Conservation (phyloP, 2,888 invertebrate genomes). For the Galerucella calmariensis region DNA sequence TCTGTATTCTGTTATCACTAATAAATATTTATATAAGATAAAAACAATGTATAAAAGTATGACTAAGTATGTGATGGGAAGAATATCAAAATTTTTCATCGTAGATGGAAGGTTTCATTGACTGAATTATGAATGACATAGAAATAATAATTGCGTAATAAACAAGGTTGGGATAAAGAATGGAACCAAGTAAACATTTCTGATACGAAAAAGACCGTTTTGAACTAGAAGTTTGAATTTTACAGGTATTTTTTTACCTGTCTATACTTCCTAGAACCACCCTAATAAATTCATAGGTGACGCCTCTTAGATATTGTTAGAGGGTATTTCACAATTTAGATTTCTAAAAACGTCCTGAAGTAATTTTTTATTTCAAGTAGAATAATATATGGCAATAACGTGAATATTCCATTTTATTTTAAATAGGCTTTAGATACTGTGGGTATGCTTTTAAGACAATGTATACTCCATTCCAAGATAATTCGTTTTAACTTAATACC, state of each 20-base stretch:
- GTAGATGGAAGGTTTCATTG: neutral
- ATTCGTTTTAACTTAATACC: no score
- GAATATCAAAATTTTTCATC: neutral
- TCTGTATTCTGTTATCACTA: neutral
- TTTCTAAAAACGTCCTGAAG: neutral
- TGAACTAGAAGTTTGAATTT: neutral
- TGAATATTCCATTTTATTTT: no score
- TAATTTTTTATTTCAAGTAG: neutral
- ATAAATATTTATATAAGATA: neutral
- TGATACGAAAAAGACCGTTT: neutral
- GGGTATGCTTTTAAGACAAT: no score
- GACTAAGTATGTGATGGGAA: neutral
- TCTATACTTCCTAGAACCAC: conserved; percentile 1
- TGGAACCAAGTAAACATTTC: no score
- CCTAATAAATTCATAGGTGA: conserved; percentile 1
- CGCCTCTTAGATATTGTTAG: neutral
- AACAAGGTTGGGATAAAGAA: no score
- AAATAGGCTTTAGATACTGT: no score
- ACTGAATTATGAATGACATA: no score
- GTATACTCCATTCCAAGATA: no score
- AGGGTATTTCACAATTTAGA: neutral
- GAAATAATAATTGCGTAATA: no score
- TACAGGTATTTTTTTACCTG: conserved; percentile 8
- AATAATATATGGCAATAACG: neutral
- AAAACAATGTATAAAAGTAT: neutral